Base-by-base conservation (phyloP, 1,140 invertebrate genomes). In the Idris sp. region DNA sequence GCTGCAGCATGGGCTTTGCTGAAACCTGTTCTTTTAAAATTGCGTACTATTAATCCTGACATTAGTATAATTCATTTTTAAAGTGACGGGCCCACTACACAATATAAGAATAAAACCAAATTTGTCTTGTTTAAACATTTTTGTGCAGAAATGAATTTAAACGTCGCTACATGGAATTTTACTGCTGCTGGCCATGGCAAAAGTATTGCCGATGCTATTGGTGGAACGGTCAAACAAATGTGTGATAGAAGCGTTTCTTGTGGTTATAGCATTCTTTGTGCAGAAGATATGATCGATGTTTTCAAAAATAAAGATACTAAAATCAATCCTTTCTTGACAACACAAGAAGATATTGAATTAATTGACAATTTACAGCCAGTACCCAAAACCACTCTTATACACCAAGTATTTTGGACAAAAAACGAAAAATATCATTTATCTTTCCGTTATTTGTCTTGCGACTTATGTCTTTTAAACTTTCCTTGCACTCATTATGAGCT, bases 51-150 rank as follows among this genome's bases (percentile, higher is more conserved):
- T n/a, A n/a, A n/a, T n/a, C n/a, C n/a, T n/a, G n/a, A n/a, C n/a
- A n/a, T n/a, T n/a, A n/a, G n/a, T n/a, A 28, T 1, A 6, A 5
- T 54, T 7, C 35, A 54, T 18, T 28, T 40, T 28, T 25, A 54
- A 40, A 54, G 22, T 18, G 35, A 54, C 35, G 36, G 49, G 7
- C 49, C 35, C 6, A 13, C 31, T 2, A 54, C 35, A 3, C 49
- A 54, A 36, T 54, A 54, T 18, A 28, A 54, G 13, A 54, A 54
- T 18, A 54, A 40, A 13, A 40, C 25, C 0, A 54, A 40, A 4
- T 51, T 35, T 13, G 26, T 26, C 19, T 25, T 54, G 4, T 40
- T 54, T 3, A 14, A 51, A 15, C 7, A 10, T 31, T 51, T 51
- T 38, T 51, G 31, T 26, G 13, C 25, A 22, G 14, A 33, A 3